Conservation (phyloP, 2,797 vertebrate genomes). For the Podargus strigoides region DNA sequence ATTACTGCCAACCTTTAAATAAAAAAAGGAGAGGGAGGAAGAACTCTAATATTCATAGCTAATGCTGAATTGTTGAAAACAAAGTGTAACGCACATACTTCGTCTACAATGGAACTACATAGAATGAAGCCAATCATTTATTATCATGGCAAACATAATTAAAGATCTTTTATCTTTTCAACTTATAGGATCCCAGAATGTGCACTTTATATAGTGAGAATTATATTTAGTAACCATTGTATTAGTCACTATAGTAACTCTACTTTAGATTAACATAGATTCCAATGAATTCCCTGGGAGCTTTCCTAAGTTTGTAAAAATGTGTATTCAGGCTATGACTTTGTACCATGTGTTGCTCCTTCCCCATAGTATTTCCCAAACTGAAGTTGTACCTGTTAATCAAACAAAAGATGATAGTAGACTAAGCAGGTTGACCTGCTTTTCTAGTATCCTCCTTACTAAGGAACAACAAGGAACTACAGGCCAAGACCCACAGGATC, state of each 20-base stretch:
- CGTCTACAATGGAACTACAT: background rate
- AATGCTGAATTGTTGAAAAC: slow-evolving; percentile 33
- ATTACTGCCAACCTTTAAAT: slow-evolving; percentile 55
- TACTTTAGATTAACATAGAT: slow-evolving; percentile 33
- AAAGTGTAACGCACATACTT: background rate
- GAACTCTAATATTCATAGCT: background rate
- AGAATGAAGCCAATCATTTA: slow-evolving; percentile 26
- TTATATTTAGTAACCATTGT: slow-evolving; percentile 53
- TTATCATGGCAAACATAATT: slow-evolving; percentile 54
- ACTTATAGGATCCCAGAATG: slow-evolving; percentile 21
- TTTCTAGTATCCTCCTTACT: background rate
- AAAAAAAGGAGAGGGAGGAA: slow-evolving; percentile 19
- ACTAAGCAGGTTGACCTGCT: background rate
- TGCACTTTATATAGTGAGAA: slow-evolving; percentile 10
- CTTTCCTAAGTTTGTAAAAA: slow-evolving; percentile 19
- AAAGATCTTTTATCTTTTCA: slow-evolving; percentile 57
- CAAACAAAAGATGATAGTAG: background rate
- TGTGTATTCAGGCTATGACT: background rate
- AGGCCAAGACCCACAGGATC: background rate
- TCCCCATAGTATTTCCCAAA: background rate
- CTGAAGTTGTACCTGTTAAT: background rate
- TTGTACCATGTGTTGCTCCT: background rate
- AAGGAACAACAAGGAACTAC: background rate
- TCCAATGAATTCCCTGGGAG: slow-evolving; percentile 20
- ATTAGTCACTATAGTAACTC: slow-evolving; percentile 61